phyloP scores from a whole-genome alignment of 2,888 invertebrate genomes.

The Machimus rusticus region DNA sequence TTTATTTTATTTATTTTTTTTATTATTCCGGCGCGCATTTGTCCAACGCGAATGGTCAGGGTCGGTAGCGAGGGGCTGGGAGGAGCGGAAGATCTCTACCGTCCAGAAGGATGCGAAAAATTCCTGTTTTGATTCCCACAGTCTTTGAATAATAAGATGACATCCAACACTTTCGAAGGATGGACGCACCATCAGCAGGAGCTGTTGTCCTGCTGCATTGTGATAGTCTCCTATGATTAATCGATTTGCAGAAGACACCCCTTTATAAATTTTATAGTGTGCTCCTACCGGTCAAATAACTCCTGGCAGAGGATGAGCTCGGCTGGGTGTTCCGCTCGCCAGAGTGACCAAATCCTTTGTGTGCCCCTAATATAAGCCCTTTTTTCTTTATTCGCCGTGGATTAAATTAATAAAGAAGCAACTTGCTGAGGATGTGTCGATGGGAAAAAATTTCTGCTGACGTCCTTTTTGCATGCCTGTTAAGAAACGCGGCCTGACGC shows the following conservation, averaged over 20 bases:
- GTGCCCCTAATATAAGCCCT: constrained; percentile 13
- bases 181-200: constrained; percentile 47
- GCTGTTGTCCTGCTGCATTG: constrained; percentile 45
- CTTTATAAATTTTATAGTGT: constrained; percentile 36
- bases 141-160: constrained; percentile 62
- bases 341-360: constrained; percentile 40
- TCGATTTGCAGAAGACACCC: constrained; percentile 40
- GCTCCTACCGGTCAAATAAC: constrained; percentile 32
- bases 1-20: neutral
- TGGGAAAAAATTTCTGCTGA: constrained; percentile 27
- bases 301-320: neutral
- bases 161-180: constrained; percentile 61
- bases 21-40: neutral
- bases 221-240: constrained; percentile 46
- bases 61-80: neutral
- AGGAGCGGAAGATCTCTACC: neutral
- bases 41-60: neutral
- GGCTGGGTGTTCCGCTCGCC: constrained; percentile 15
- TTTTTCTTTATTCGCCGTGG: constrained; percentile 21
- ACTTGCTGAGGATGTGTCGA: constrained; percentile 18
- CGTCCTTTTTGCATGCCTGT: neutral
- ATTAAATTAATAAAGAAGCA: constrained; percentile 42
- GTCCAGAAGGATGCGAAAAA: constrained; percentile 48
- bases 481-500: neutral
- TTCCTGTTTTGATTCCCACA: constrained; percentile 65